Evolutionary conservation across 2,113 vertebrate genomes (phyloP).

Genomic region (Dicrurus megarhynchus): DNA sequence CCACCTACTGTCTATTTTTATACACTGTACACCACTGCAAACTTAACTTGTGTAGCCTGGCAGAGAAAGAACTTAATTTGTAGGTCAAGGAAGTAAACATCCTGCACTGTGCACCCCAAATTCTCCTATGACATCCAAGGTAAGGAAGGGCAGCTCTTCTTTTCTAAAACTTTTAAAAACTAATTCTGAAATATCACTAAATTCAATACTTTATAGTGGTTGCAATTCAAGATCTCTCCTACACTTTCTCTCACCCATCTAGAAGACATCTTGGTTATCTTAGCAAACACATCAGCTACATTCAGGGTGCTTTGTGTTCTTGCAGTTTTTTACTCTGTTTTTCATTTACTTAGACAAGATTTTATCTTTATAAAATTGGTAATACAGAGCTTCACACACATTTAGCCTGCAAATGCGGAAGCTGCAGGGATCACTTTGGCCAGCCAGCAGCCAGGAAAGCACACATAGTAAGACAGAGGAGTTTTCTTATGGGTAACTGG

Average conservation of each 20-base stretch:
- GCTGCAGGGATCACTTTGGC: background rate
- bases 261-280: background rate
- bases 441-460: background rate
- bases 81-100: background rate
- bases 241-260: background rate
- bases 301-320: background rate
- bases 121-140: background rate
- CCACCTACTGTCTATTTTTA: background rate
- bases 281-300: background rate
- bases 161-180: background rate
- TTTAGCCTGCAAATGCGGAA: background rate
- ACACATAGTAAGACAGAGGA: background rate
- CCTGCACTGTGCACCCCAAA: background rate
- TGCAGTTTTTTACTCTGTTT: background rate
- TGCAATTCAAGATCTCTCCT: background rate
- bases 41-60: background rate
- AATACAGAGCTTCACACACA: background rate
- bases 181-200: background rate
- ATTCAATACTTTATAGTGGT: background rate
- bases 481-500: background rate
- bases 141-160: background rate
- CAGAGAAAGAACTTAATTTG: background rate
- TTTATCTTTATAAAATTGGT: background rate
- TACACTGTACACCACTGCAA: background rate
- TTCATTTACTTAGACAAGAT: background rate